Evolutionary conservation across 2,113 vertebrate genomes (phyloP), one percentile per base, ranked within the genome.

Genomic region (Crocuta crocuta): DNA sequence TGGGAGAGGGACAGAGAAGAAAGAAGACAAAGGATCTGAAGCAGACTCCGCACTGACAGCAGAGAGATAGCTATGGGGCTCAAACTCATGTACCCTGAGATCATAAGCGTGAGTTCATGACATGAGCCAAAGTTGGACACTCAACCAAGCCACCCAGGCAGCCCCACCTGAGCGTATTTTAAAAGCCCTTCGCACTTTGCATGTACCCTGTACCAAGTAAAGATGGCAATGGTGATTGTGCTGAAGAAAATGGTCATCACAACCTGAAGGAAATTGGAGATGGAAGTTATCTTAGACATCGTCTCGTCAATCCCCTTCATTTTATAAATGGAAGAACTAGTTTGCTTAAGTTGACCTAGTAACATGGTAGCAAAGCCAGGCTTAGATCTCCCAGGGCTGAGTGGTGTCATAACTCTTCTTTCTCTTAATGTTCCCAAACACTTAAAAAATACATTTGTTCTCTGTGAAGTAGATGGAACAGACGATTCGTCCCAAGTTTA

Each of bases 371-470:
- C 45, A 82, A 85, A 91, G 55, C 16, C 61, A 70, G n/a, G 16
- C 73, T 91, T 82, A 68, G 39, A 2, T 82, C 53, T 91, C 26
- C 58, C 53, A 43, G 74, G 55, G n/a, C 78, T 12, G 5, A 16
- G 53, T 61, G 35, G 31, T 78, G 65, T 66, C 90, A 81, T 55
- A 33, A 50, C 11, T 23, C 55, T 35, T 73, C 70, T 93, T 85
- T 86, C 78, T 63, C 63, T 83, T 13, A 21, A 61, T 92, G 82
- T 95, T 97, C 79, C 89, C 85, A 92, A 96, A 97, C 55, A 97
- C 58, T 97, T 63, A 23, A 50, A 31, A 48, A 94, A 71, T 24
- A 53, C 58, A 70, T 87, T 97, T 95, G 88, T 80, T 90, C 85
- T 91, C 80, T n/a, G 9, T 58, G 50, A 85, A 93, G 63, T 24